These are phyloP conservation scores for Tricholaema leucomelas DNA, from an alignment of 2,113 vertebrate genomes.

Conservation along the genomic window DNA sequence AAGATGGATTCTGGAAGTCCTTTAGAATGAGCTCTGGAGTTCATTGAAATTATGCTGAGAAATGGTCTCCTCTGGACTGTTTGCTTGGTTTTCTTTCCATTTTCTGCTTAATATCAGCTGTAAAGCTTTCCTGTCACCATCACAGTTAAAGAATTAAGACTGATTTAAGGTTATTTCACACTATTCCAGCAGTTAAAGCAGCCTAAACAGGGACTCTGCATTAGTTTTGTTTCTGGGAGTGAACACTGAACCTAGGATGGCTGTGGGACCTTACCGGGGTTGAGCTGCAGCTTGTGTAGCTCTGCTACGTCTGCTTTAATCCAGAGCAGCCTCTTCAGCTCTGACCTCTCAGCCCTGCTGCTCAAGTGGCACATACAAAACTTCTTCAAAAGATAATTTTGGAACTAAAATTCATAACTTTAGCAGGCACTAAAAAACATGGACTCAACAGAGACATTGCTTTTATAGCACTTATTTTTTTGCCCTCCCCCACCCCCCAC, in stretches of 20 bases:
- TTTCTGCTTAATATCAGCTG: not conserved
- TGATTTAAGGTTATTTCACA: not conserved
- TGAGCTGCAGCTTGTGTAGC: slow-evolving; percentile 13
- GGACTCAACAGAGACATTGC: slow-evolving; percentile 56
- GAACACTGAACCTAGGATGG: not conserved
- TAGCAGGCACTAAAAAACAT: slow-evolving; percentile 51
- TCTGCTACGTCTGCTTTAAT: slow-evolving; percentile 30
- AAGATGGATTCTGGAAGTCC: not conserved
- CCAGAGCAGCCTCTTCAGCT: slow-evolving; percentile 18
- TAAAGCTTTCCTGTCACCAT: not conserved
- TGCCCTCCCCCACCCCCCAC: slow-evolving; percentile 43
- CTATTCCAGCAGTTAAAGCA: not conserved
- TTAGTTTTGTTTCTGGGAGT: slow-evolving; percentile 19
- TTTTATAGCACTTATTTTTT: slow-evolving; percentile 62
- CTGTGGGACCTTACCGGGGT: not conserved
- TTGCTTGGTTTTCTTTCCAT: not conserved
- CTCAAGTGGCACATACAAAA: slow-evolving; percentile 61
- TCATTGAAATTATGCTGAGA: not conserved
- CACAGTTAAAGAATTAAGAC: not conserved
- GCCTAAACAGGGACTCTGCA: not conserved
- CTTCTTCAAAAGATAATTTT: slow-evolving; percentile 57
- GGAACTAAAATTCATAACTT: slow-evolving; percentile 62
- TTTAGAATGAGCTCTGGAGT: not conserved
- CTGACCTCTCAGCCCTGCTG: slow-evolving; percentile 15
- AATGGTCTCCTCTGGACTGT: not conserved